Evolutionary conservation across 2,797 vertebrate genomes (phyloP).

Genomic region (Acipenser transmontanus): DNA sequence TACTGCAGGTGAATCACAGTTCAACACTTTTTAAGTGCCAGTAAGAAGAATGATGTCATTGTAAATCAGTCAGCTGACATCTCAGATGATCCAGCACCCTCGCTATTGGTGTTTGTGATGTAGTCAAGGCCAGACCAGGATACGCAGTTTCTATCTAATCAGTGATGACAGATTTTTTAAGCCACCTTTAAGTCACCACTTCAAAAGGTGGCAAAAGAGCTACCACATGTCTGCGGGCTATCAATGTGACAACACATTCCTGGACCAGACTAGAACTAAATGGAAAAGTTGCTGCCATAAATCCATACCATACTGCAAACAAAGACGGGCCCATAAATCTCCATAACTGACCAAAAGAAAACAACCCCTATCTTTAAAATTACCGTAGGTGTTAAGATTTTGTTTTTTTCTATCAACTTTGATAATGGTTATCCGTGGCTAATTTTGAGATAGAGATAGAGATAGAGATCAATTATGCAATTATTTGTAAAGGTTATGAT

Average conservation of each 20-base stretch:
- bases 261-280: conserved; percentile 8
- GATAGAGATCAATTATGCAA: not conserved
- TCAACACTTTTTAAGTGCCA: not conserved
- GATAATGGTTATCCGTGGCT: conserved; percentile 33
- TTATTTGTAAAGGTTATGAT: no score
- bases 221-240: conserved; percentile 37
- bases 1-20: not conserved
- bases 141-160: conserved; percentile 45
- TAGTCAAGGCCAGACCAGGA: conserved; percentile 35
- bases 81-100: conserved; percentile 36
- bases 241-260: conserved; percentile 38
- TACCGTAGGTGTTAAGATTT: conserved; percentile 11
- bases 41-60: conserved; percentile 9
- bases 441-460: conserved; percentile 27
- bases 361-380: conserved; percentile 15
- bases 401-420: conserved; percentile 17
- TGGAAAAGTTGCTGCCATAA: conserved; percentile 5
- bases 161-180: conserved; percentile 44
- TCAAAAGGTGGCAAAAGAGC: conserved; percentile 34
- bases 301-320: conserved; percentile 7
- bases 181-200: conserved; percentile 35
- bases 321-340: conserved; percentile 14
- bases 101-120: conserved; percentile 33
- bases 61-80: conserved; percentile 36
- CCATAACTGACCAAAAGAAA: conserved; percentile 10